These are phyloP conservation scores for Merluccius polli DNA, from an alignment of 2,797 vertebrate genomes.

Conservation along the genomic window DNA sequence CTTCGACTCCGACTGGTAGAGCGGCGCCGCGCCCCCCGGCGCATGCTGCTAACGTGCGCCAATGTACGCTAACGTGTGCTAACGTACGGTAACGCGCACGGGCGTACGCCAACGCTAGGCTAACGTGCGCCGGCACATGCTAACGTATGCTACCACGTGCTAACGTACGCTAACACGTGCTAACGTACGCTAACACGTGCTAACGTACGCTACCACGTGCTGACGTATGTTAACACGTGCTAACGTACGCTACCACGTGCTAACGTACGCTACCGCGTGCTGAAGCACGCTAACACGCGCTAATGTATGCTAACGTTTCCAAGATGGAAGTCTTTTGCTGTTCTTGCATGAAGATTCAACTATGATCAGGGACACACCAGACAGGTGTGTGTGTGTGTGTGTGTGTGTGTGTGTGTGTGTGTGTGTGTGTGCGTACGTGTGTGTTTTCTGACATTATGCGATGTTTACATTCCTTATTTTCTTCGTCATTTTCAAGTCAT, in stretches of 20 bases:
- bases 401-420: neutral
- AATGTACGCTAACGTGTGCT: neutral
- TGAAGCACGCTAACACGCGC: too few relatives aligned
- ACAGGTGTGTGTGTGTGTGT: neutral
- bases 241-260: neutral
- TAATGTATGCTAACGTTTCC: neutral
- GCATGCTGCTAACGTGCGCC: neutral
- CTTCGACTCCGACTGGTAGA: conserved; percentile 73
- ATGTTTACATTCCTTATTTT: conserved; percentile 93
- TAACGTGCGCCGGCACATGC: neutral
- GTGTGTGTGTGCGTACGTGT: neutral
- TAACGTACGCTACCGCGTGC: neutral
- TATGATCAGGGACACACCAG: neutral
- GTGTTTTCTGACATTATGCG: conserved; percentile 56
- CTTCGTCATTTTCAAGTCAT: too few relatives aligned
- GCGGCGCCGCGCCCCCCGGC: neutral
- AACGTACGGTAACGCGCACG: neutral
- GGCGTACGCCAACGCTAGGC: neutral
- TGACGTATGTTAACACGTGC: neutral
- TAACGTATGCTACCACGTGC: neutral
- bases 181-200: too few relatives aligned
- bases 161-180: neutral
- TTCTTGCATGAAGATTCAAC: neutral
- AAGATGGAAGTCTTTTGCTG: neutral
- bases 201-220: too few relatives aligned